Evolutionary conservation across 2,113 vertebrate genomes (phyloP).

Genomic region (Agapornis roseicollis): DNA sequence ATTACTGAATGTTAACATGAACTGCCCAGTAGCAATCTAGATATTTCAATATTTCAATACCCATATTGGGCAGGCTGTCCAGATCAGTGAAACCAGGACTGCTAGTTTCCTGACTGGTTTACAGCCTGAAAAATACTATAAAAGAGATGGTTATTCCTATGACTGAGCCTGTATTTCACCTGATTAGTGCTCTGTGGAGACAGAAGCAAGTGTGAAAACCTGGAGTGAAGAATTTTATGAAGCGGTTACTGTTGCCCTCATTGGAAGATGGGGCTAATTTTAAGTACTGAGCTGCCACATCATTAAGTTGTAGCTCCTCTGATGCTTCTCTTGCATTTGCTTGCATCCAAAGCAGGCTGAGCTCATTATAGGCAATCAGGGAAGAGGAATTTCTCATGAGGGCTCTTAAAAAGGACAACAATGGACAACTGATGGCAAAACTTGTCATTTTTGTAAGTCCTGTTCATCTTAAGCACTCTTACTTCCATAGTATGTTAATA

Average conservation of each 20-base stretch:
- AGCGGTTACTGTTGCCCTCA: background rate
- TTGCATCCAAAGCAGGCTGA: background rate
- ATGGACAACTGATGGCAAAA: background rate
- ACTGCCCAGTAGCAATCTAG: background rate
- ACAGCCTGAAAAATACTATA: background rate
- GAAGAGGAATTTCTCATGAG: background rate
- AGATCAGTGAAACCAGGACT: background rate
- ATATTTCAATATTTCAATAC: background rate
- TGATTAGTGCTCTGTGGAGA: background rate
- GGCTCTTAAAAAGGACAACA: background rate
- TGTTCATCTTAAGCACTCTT: background rate
- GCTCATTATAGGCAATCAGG: background rate
- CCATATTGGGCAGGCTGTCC: background rate
- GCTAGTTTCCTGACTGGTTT: background rate
- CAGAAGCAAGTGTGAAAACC: background rate
- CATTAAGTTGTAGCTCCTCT: background rate
- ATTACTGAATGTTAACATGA: background rate
- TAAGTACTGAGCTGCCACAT: background rate
- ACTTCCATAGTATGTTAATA: background rate
- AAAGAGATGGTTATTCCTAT: background rate
- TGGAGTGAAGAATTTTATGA: background rate
- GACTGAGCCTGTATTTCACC: background rate
- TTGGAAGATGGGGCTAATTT: background rate
- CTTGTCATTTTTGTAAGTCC: background rate
- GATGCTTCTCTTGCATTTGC: background rate